These are phyloP conservation scores for Aporrectodea caliginosa DNA, from an alignment of 1,140 invertebrate genomes.

Conservation along the genomic window DNA sequence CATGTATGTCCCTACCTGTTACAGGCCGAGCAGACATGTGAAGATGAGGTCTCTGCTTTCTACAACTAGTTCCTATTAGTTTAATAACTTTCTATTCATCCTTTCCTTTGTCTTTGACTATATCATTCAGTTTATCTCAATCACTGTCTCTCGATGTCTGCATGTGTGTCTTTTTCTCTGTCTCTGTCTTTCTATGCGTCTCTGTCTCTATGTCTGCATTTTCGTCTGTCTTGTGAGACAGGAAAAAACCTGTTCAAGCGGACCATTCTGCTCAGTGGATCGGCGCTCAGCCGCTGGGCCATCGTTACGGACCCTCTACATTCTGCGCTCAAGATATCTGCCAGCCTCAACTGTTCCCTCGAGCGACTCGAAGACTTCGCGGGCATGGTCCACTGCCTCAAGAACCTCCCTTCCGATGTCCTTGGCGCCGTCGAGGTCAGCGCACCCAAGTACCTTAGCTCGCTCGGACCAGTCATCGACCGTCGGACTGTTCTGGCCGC, in stretches of 20 bases:
- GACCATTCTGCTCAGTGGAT: slow-evolving; percentile 89
- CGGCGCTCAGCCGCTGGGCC: slow-evolving; percentile 88
- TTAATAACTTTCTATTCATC: too few species aligned
- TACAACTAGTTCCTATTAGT: too few species aligned
- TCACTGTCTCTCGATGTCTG: too few species aligned
- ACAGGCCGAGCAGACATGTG: too few species aligned
- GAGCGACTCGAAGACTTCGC: slow-evolving; percentile 43
- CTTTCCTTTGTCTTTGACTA: too few species aligned
- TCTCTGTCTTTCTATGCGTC: too few species aligned
- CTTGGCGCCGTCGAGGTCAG: slow-evolving; percentile 67
- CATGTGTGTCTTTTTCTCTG: too few species aligned
- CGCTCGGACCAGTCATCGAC: slow-evolving; percentile 69
- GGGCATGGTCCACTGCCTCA: slow-evolving; percentile 74
- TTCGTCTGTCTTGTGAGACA: too few species aligned
- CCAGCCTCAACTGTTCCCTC: slow-evolving; percentile 53
- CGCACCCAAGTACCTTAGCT: slow-evolving; percentile 59
- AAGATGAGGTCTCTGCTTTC: too few species aligned
- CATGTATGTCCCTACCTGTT: too few species aligned
- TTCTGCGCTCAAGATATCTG: slow-evolving; percentile 79
- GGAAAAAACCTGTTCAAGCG: slow-evolving; percentile 81
- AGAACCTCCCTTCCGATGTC: slow-evolving; percentile 72
- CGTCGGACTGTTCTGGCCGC: slow-evolving; percentile 51
- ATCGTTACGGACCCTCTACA: slow-evolving; percentile 79
- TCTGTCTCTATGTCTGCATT: too few species aligned
- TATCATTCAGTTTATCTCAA: too few species aligned